Evolutionary conservation across 1,140 invertebrate species (phyloP), one percentile per base, ranked within the genome.

Genomic region (Ceratina australensis): DNA sequence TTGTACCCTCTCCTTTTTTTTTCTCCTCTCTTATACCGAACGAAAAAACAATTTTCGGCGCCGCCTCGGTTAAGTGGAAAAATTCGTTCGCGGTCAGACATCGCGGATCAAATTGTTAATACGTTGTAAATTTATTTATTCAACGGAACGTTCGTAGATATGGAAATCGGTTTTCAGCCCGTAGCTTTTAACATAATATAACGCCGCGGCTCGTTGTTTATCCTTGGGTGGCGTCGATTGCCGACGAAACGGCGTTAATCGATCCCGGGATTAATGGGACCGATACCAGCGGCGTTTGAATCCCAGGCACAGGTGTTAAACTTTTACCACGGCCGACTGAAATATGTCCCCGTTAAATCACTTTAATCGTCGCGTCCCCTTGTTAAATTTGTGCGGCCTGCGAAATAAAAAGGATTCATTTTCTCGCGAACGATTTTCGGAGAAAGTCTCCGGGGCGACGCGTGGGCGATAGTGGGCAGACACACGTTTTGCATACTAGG

Each of bases 181-280:
- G n/a, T 42, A 0, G 33, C 3, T 42, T 42, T 42, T 42, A 42
- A 42, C 33, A 42, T 42, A 42, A 42, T 42, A 42, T 10, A 42
- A 5, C 33, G 65, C 33, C 63, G 24, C 33, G 24, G 61, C n/a
- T 71, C 76, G 72, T 77, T 80, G 79, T 75, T 74, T 80, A 77
- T 76, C 49, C 63, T 65, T 60, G 80, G 60, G 57, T 78, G 63
- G 26, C 82, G 54, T 64, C 77, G 73, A 64, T 61, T 75, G 54
- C 69, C 75, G 65, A 69, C 60, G 76, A 56, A 84, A 63, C 33
- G 54, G 56, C 72, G 78, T 82, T 85, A 79, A 82, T 86, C 73
- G 83, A 82, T 78, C 57, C 66, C 12, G 42, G 60, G 56, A 83
- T 83, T 79, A 79, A 79, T 72, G 49, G 50, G 15, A 22, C 72